phyloP scores from a whole-genome alignment of 2,888 invertebrate species.

The Torymus tubicola region DNA sequence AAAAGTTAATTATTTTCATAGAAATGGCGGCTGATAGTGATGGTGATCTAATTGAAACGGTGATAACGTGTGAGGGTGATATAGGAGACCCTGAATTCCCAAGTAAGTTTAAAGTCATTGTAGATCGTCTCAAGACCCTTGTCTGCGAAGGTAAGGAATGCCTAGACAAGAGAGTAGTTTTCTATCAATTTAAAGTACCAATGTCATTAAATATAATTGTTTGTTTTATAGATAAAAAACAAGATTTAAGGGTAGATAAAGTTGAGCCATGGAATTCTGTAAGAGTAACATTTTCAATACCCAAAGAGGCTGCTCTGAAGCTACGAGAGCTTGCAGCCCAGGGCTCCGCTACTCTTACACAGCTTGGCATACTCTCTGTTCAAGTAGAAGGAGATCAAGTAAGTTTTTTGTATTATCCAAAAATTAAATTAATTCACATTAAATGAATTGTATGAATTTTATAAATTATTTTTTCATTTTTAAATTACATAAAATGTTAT shows the following conservation, averaged over 20 bases:
- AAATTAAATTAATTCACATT: background rate
- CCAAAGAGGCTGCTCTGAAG: constrained; percentile 94
- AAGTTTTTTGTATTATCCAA: constrained; percentile 72
- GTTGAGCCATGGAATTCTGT: constrained; percentile 99
- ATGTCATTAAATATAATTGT: background rate
- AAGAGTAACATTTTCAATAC: constrained; percentile 97
- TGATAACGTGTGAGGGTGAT: constrained; percentile 95
- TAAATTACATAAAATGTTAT: constrained; percentile 6
- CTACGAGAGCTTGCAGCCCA: constrained; percentile 94
- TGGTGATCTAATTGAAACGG: constrained; percentile 85
- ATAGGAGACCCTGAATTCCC: constrained; percentile 92
- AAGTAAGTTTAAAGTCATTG: constrained; percentile 86
- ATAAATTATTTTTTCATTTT: constrained; percentile 27
- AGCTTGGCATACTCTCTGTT: constrained; percentile 95
- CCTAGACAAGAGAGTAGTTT: constrained; percentile 8
- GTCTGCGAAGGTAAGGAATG: constrained; percentile 82
- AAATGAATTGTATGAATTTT: constrained; percentile 14
- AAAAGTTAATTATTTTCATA: constrained; percentile 64
- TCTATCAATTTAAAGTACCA: background rate
- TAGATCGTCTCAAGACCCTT: constrained; percentile 87
- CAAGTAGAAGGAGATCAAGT: constrained; percentile 94
- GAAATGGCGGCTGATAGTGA: constrained; percentile 92
- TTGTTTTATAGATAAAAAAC: constrained; percentile 74
- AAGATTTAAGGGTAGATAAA: constrained; percentile 83
- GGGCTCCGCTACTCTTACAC: constrained; percentile 91